phyloP scores from a whole-genome alignment of 2,113 vertebrate genomes.

The Butorides virescens region DNA sequence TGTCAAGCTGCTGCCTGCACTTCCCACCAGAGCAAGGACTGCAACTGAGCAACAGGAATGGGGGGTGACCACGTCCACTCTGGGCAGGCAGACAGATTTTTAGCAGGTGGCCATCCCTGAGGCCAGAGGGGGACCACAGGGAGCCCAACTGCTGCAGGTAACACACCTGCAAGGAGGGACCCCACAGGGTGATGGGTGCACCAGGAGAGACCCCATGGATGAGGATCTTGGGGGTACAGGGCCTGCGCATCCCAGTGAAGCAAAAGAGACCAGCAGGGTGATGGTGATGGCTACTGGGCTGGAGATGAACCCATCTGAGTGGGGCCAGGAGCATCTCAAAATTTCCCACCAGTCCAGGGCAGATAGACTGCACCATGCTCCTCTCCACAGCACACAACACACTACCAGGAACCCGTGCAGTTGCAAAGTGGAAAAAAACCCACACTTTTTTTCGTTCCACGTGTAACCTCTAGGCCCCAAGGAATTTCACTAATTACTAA shows the following conservation, averaged over 20 bases:
- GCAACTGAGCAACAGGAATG: not conserved
- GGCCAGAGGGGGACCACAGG: accelerated
- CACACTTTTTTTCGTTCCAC: not conserved
- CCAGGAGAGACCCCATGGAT: accelerated
- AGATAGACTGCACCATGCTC: not conserved
- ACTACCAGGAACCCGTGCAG: not conserved
- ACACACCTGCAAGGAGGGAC: not conserved
- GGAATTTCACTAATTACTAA: conserved; percentile 3
- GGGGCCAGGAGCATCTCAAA: not conserved
- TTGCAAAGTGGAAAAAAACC: not conserved
- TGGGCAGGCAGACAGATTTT: accelerated
- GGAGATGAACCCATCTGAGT: not conserved
- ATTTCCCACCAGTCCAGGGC: not conserved
- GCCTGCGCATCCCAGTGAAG: accelerated
- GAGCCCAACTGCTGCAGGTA: accelerated
- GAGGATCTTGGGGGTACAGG: accelerated
- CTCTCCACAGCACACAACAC: accelerated
- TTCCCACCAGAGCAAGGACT: not conserved
- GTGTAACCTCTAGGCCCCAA: not conserved
- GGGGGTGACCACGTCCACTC: not conserved
- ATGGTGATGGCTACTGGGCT: not conserved
- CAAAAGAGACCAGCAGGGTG: not conserved
- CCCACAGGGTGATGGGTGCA: accelerated
- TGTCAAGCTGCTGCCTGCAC: not conserved
- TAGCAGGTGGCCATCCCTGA: accelerated